These are phyloP conservation scores for Heliconius himera DNA, from an alignment of 1,140 invertebrate species.

Conservation along the genomic window DNA sequence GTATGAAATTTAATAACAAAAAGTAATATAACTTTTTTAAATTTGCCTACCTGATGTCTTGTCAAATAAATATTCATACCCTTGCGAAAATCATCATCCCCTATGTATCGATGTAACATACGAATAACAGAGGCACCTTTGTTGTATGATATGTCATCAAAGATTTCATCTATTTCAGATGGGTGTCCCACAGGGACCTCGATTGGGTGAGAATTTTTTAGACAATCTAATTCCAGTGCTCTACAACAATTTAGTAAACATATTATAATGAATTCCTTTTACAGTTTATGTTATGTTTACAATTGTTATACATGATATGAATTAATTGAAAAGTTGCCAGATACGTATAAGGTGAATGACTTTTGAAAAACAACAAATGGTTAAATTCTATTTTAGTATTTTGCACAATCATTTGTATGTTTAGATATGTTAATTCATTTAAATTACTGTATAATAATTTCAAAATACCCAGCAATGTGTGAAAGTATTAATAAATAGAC, in stretches of 20 bases:
- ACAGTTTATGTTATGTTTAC: background rate
- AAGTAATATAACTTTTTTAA: background rate
- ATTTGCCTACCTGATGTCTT: constrained; percentile 85
- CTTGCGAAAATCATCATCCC: constrained; percentile 95
- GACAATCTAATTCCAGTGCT: constrained; percentile 93
- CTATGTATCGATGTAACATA: constrained; percentile 98
- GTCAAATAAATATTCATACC: constrained; percentile 97
- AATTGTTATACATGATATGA: constrained; percentile 12
- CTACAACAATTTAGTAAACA: constrained; percentile 58
- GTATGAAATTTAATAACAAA: background rate
- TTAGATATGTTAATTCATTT: background rate
- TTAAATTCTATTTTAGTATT: background rate
- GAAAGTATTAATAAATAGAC: no score
- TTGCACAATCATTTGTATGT: background rate
- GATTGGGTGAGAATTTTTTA: constrained; percentile 95
- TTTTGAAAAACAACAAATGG: constrained; percentile 7
- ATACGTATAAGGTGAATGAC: constrained; percentile 32
- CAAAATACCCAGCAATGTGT: background rate
- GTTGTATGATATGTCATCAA: constrained; percentile 97
- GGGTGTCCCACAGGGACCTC: constrained; percentile 95
- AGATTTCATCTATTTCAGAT: constrained; percentile 96
- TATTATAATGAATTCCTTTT: constrained; percentile 5
- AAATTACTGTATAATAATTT: background rate
- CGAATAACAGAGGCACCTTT: constrained; percentile 97
- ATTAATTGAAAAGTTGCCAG: constrained; percentile 29